Percentiles rank a stretch among this genome's conserved stretches.
These are phyloP conservation scores for Acanthosoma haemorrhoidale DNA, from an alignment of 2,888 invertebrate species.

Conservation along the genomic window DNA sequence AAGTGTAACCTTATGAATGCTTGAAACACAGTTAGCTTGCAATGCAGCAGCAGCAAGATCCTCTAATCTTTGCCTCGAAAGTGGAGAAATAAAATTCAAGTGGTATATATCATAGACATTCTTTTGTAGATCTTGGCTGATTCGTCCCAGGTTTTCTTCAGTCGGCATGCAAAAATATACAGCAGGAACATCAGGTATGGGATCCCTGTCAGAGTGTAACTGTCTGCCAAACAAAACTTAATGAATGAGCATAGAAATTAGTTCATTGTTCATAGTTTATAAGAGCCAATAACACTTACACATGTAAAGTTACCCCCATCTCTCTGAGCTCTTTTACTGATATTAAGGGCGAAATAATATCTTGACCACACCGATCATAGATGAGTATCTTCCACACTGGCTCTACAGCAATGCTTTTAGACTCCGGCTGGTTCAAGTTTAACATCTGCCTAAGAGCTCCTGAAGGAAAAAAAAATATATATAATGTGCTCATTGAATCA, in stretches of 20 bases:
- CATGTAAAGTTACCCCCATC: constrained; percentile 93
- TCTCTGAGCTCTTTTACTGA: constrained; percentile 93
- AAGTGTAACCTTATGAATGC: constrained; percentile 71
- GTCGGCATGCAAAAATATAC: constrained; percentile 96
- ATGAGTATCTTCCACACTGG: constrained; percentile 95
- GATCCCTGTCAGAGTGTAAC: constrained; percentile 78
- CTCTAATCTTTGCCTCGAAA: constrained; percentile 88
- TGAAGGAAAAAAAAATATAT: constrained; percentile 47
- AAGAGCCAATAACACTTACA: constrained; percentile 67
- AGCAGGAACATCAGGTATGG: constrained; percentile 98
- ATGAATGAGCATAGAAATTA: background rate
- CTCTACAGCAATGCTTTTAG: constrained; percentile 71
- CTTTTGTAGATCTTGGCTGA: constrained; percentile 82
- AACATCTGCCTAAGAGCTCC: constrained; percentile 93
- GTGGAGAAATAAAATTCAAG: constrained; percentile 93
- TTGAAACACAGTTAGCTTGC: constrained; percentile 82
- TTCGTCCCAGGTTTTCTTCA: constrained; percentile 90
- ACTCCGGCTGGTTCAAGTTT: constrained; percentile 78
- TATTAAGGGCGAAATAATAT: constrained; percentile 94
- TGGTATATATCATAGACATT: constrained; percentile 91
- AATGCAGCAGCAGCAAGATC: constrained; percentile 90
- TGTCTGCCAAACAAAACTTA: constrained; percentile 54
- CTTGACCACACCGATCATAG: constrained; percentile 94
- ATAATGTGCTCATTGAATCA: too few species aligned
- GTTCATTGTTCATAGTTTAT: background rate